Evolutionary conservation across 2,888 invertebrate species (phyloP).

Genomic region (Tupiocoris notatus): DNA sequence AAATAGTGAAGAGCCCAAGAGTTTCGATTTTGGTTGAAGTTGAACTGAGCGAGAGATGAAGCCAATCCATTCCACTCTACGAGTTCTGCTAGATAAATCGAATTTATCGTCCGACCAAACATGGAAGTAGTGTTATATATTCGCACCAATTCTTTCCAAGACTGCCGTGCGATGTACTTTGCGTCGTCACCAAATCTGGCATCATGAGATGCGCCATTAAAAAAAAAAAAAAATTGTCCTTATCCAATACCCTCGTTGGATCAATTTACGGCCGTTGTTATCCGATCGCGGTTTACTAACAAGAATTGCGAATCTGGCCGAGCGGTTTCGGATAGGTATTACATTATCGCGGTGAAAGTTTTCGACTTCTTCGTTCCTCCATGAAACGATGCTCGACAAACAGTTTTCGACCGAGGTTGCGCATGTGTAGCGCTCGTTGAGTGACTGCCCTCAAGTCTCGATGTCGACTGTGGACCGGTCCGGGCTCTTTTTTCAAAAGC

Average conservation of each 20-base stretch:
- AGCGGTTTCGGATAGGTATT: not conserved
- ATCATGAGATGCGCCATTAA: too few relatives aligned
- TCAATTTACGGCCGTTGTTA: not conserved
- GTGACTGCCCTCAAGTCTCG: not conserved
- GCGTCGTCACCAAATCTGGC: not conserved
- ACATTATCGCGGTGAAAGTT: not conserved
- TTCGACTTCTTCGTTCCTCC: not conserved
- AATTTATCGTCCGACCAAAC: too few relatives aligned
- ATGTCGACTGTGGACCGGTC: not conserved
- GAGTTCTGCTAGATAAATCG: too few relatives aligned
- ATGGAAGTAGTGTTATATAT: too few relatives aligned
- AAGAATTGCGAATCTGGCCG: not conserved
- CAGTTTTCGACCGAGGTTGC: not conserved
- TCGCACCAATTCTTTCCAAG: too few relatives aligned
- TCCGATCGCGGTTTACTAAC: not conserved
- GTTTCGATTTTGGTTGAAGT: too few relatives aligned
- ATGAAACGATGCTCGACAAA: not conserved
- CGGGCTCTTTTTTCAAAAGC: not conserved
- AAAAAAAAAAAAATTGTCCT: too few relatives aligned
- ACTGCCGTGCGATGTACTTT: too few relatives aligned
- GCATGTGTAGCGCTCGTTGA: not conserved
- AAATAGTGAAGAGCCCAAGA: too few relatives aligned
- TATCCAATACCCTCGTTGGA: not conserved
- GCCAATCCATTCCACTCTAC: too few relatives aligned
- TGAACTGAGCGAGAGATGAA: too few relatives aligned